A percentile compares a stretch with the other conserved stretches of the same genome.
phyloP scores from a whole-genome alignment of 2,113 vertebrate species.

The Halichoerus grypus region DNA sequence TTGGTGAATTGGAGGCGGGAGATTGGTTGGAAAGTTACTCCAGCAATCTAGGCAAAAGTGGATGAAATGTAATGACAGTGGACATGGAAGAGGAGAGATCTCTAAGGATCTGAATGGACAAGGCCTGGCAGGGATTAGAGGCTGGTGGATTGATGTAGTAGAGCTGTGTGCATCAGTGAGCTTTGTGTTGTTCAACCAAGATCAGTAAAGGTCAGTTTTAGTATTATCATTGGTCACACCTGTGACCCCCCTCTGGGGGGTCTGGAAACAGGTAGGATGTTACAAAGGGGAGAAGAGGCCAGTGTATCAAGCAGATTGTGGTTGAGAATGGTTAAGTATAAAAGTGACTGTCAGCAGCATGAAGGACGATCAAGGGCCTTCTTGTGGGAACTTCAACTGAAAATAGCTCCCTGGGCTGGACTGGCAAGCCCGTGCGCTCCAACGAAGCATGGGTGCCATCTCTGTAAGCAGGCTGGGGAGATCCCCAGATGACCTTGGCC shows the following conservation, averaged over 20 bases:
- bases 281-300: background rate
- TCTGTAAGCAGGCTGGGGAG: background rate
- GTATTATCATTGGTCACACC: background rate
- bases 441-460: background rate
- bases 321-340: background rate
- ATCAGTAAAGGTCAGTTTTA: background rate
- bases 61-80: background rate
- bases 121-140: background rate
- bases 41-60: background rate
- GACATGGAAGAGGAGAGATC: background rate
- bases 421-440: background rate
- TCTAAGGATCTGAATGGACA: background rate
- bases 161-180: background rate
- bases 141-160: background rate
- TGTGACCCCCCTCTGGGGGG: background rate
- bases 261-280: background rate
- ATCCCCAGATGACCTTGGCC: conserved; percentile 64
- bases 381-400: background rate
- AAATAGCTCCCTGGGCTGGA: conserved; percentile 60
- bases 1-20: background rate
- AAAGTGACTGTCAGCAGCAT: background rate
- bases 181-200: background rate
- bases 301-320: background rate
- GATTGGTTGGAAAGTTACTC: background rate
- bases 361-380: conserved; percentile 59